These are phyloP conservation scores for Chaenogobius annularis DNA, from an alignment of 2,113 vertebrate genomes.

Conservation along the genomic window DNA sequence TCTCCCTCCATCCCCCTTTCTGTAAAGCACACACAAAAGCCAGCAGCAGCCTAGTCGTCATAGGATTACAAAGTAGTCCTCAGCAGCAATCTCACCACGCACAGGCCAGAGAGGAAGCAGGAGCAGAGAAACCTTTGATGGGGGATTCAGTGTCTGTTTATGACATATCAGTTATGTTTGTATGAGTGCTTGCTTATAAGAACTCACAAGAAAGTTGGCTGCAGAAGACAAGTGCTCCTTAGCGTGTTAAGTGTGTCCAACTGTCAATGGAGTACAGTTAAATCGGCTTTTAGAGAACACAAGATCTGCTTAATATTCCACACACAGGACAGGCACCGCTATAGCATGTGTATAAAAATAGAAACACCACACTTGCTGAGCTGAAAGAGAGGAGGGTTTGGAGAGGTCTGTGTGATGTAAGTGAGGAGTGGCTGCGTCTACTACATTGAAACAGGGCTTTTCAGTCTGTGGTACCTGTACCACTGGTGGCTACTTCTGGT, in stretches of 20 bases:
- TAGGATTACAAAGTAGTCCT: slow-evolving; percentile 44
- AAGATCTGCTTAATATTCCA: slow-evolving; percentile 63
- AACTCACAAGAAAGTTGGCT: slow-evolving; percentile 9
- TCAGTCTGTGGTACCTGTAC: background rate
- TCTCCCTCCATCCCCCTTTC: slow-evolving; percentile 22
- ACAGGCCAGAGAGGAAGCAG: slow-evolving; percentile 7
- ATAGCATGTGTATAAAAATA: slow-evolving; percentile 73
- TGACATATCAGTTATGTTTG: background rate
- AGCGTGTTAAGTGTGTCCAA: slow-evolving; percentile 40
- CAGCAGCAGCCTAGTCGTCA: slow-evolving; percentile 17
- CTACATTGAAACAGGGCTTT: background rate
- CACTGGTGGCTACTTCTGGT: background rate
- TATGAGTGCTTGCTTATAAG: slow-evolving; percentile 3
- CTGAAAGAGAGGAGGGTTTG: slow-evolving; percentile 41
- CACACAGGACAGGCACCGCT: slow-evolving; percentile 57
- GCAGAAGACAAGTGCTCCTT: slow-evolving; percentile 35
- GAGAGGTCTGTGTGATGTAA: slow-evolving; percentile 19
- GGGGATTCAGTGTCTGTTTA: slow-evolving; percentile 9
- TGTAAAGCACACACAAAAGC: slow-evolving; percentile 34
- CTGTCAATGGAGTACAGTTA: slow-evolving; percentile 42
- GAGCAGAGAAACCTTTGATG: slow-evolving; percentile 14
- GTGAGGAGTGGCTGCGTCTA: background rate
- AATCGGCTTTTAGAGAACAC: slow-evolving; percentile 35
- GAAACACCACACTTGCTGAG: slow-evolving; percentile 53
- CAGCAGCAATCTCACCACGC: slow-evolving; percentile 20